These are phyloP conservation scores for Tringa solitaria DNA, from an alignment of 2,113 vertebrate genomes.

Conservation along the genomic window DNA sequence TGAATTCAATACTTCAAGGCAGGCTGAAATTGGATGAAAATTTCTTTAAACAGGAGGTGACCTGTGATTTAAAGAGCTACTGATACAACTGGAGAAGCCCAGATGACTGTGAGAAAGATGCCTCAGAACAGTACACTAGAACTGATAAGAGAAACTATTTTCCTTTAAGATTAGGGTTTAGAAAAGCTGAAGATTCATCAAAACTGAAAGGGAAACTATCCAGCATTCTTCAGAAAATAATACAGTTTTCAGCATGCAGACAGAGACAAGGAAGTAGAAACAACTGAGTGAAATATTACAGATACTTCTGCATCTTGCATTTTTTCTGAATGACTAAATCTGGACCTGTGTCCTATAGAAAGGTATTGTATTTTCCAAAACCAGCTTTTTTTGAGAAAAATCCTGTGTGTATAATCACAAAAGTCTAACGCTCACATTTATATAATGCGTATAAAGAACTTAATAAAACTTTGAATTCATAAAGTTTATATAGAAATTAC, in stretches of 20 bases:
- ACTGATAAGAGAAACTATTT: accelerated
- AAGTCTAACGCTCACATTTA: background rate
- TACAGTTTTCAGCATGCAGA: background rate
- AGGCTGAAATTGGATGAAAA: background rate
- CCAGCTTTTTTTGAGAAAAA: background rate
- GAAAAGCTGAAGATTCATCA: background rate
- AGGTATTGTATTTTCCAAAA: background rate
- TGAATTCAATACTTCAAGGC: background rate
- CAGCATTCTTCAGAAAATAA: background rate
- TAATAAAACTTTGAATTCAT: background rate
- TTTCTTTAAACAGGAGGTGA: background rate
- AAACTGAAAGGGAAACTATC: background rate
- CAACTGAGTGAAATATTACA: background rate
- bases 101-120: background rate
- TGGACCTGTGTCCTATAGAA: background rate
- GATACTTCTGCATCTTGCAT: background rate
- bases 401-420: background rate
- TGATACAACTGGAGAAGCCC: background rate
- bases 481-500: background rate
- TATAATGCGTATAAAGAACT: background rate
- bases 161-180: background rate
- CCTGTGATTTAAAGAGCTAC: background rate
- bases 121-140: background rate
- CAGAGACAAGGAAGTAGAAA: background rate
- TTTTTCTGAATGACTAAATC: background rate